A percentile compares a stretch with the other conserved stretches of the same genome.
These are phyloP conservation scores for Pecten maximus DNA, from an alignment of 2,888 invertebrate genomes.

Conservation along the genomic window DNA sequence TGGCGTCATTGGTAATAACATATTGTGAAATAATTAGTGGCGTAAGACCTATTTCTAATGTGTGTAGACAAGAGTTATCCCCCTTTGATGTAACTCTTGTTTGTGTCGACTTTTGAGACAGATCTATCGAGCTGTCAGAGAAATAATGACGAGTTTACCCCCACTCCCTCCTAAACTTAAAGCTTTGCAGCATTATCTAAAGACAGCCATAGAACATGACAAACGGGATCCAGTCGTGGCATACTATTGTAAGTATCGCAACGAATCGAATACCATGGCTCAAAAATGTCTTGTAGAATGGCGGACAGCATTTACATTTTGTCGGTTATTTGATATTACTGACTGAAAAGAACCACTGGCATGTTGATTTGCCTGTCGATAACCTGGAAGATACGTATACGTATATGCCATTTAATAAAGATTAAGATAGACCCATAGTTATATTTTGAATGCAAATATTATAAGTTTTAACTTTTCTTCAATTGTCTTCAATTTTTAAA, in stretches of 20 bases:
- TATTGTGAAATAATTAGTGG: too few relatives aligned
- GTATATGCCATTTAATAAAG: too few relatives aligned
- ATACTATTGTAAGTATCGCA: slow-evolving; percentile 88
- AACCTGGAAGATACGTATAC: too few relatives aligned
- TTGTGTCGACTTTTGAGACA: neutral
- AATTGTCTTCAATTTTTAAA: too few relatives aligned
- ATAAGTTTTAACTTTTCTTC: too few relatives aligned
- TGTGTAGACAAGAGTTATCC: neutral
- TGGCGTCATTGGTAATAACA: too few relatives aligned
- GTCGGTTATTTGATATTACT: too few relatives aligned
- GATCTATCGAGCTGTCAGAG: neutral
- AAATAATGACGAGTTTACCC: slow-evolving; percentile 63
- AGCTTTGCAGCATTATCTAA: slow-evolving; percentile 94
- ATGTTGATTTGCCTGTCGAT: too few relatives aligned
- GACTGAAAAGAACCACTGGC: too few relatives aligned
- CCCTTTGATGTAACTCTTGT: neutral
- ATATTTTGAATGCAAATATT: too few relatives aligned
- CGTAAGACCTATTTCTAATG: too few relatives aligned
- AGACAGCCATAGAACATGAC: slow-evolving; percentile 95
- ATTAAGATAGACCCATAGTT: too few relatives aligned
- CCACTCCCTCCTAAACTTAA: slow-evolving; percentile 87
- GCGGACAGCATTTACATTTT: neutral
- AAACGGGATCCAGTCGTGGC: slow-evolving; percentile 93
- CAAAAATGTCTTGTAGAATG: neutral
- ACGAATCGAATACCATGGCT: neutral